phyloP scores from a whole-genome alignment of 1,140 invertebrate genomes.

The Drosophila pachea region DNA sequence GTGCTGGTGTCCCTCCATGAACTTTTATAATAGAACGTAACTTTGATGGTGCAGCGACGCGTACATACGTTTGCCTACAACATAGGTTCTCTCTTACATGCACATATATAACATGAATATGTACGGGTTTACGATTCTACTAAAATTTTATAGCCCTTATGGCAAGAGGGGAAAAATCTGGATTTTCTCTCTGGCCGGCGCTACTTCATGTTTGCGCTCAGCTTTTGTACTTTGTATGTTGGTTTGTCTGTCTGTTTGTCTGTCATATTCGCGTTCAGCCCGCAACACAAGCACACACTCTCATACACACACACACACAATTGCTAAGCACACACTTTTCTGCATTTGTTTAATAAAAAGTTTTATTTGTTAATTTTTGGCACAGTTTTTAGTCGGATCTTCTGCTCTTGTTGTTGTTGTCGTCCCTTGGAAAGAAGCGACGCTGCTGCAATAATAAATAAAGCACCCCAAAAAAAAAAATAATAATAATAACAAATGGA shows the following conservation, averaged over 20 bases:
- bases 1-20: not conserved
- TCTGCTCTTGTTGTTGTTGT: conserved; percentile 9
- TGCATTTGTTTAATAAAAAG: conserved; percentile 68
- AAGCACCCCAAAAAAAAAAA: conserved; percentile 53
- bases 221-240: conserved; percentile 27
- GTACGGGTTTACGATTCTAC: not conserved
- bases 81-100: too few species aligned
- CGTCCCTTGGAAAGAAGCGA: conserved; percentile 45
- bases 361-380: conserved; percentile 71
- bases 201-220: conserved; percentile 24
- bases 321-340: conserved; percentile 47
- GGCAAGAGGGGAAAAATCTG: conserved; percentile 6
- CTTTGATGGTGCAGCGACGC: not conserved
- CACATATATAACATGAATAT: not conserved
- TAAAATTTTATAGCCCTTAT: conserved; percentile 12
- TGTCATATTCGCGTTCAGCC: conserved; percentile 32
- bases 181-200: conserved; percentile 6
- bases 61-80: too few species aligned
- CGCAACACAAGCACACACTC: conserved; percentile 19
- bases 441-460: conserved; percentile 72
- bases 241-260: conserved; percentile 21
- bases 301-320: conserved; percentile 17
- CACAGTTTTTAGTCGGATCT: conserved; percentile 51
- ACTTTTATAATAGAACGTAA: not conserved
- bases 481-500: not conserved